Conservation (phyloP, 1,140 invertebrate species). For the Trichoplusia ni region DNA sequence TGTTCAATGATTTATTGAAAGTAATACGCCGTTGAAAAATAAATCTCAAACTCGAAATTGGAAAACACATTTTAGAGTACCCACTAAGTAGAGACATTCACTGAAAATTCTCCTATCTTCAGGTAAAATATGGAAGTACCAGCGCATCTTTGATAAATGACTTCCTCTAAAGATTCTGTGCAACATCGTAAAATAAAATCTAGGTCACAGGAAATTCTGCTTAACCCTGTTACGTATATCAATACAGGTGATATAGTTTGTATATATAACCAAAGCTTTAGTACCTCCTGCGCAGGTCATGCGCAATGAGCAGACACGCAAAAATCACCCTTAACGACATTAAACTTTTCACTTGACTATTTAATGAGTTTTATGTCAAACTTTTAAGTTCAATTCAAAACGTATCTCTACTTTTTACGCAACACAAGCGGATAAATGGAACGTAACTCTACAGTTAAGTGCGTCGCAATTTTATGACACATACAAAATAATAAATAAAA, state of each 20-base stretch:
- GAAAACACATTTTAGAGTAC: too few relatives aligned
- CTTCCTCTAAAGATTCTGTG: slow-evolving; percentile 35
- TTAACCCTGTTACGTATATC: slow-evolving; percentile 45
- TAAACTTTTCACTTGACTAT: slow-evolving; percentile 40
- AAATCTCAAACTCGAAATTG: too few relatives aligned
- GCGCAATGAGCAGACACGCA: slow-evolving; percentile 48
- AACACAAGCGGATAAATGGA: background rate
- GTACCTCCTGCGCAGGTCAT: slow-evolving; percentile 70
- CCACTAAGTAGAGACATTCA: too few relatives aligned
- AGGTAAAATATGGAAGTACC: slow-evolving; percentile 9
- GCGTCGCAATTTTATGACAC: background rate
- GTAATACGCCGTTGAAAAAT: too few relatives aligned
- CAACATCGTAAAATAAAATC: slow-evolving; percentile 50
- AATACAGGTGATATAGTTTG: slow-evolving; percentile 38
- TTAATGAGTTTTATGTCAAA: slow-evolving; percentile 19
- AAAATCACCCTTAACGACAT: slow-evolving; percentile 49
- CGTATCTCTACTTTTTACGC: background rate
- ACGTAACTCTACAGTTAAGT: background rate
- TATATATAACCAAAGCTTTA: slow-evolving; percentile 32
- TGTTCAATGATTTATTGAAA: too few relatives aligned
- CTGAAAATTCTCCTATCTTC: background rate
- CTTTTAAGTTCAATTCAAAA: slow-evolving; percentile 13
- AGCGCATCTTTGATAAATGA: slow-evolving; percentile 35
- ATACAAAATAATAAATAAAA: background rate
- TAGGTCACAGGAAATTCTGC: slow-evolving; percentile 64